These are phyloP conservation scores for Sminthurides aquaticus DNA, from an alignment of 2,888 invertebrate species.

Conservation along the genomic window DNA sequence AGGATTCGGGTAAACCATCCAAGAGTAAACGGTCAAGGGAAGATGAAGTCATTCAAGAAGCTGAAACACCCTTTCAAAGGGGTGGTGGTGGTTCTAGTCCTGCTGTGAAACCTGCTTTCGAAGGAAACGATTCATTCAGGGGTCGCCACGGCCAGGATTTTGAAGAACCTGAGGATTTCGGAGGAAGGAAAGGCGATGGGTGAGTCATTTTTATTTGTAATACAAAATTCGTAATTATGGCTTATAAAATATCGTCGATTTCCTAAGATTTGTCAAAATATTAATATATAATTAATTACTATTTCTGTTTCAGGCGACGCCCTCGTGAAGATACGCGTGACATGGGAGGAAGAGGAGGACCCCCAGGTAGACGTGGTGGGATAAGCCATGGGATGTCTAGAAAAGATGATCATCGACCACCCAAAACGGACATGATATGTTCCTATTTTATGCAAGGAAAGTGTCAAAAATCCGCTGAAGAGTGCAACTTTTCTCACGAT, in stretches of 20 bases:
- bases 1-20: constrained; percentile 21
- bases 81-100: constrained; percentile 51
- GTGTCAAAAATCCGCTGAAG: constrained; percentile 69
- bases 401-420: constrained; percentile 23
- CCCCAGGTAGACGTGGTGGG: constrained; percentile 13
- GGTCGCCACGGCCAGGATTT: constrained; percentile 1
- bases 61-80: constrained; percentile 70
- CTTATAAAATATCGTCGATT: neutral
- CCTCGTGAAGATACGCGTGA: constrained; percentile 18
- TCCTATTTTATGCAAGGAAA: constrained; percentile 82
- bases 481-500: constrained; percentile 81
- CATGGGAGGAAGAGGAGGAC: constrained; percentile 14
- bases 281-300: too few relatives aligned
- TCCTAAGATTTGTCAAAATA: neutral
- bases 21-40: constrained; percentile 18
- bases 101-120: constrained; percentile 1
- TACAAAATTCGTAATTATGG: neutral
- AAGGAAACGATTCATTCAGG: constrained; percentile 1
- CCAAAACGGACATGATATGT: constrained; percentile 61
- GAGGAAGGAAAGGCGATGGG: constrained; percentile 5
- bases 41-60: constrained; percentile 54
- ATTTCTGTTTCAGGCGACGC: constrained; percentile 8
- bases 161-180: constrained; percentile 8
- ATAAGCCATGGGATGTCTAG: constrained; percentile 4
- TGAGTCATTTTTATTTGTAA: neutral